Conservation (phyloP, 1,140 invertebrate species). For the Cherax quadricarinatus region DNA sequence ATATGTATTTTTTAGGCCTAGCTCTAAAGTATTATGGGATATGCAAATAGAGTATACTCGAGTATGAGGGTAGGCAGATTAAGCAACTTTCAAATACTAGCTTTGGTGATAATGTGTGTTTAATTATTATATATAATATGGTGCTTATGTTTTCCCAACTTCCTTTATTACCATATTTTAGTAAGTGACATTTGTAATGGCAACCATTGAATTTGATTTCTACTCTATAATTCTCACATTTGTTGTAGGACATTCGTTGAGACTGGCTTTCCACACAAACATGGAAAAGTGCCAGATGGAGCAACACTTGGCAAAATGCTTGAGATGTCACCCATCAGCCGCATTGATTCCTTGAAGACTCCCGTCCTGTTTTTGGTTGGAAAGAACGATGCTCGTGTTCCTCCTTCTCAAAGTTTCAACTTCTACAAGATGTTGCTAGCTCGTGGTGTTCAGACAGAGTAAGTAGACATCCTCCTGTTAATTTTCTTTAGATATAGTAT, state of each 20-base stretch:
- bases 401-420: slow-evolving; percentile 13
- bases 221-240: background rate
- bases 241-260: slow-evolving; percentile 44
- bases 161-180: too few relatives aligned
- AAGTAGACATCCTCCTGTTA: background rate
- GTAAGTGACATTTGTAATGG: too few relatives aligned
- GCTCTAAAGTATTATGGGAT: too few relatives aligned
- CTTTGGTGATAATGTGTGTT: too few relatives aligned
- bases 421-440: slow-evolving; percentile 55
- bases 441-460: slow-evolving; percentile 51
- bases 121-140: too few relatives aligned
- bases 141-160: too few relatives aligned
- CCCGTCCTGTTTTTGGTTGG: slow-evolving; percentile 43
- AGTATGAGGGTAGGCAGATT: too few relatives aligned
- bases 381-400: slow-evolving; percentile 34
- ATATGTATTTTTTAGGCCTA: too few relatives aligned
- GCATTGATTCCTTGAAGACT: slow-evolving; percentile 40
- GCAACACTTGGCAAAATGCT: slow-evolving; percentile 22
- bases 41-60: too few relatives aligned
- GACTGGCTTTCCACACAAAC: slow-evolving; percentile 4
- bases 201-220: background rate
- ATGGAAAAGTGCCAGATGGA: slow-evolving; percentile 39
- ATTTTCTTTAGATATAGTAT: background rate
- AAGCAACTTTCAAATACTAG: too few relatives aligned
- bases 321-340: slow-evolving; percentile 35